Conservation (phyloP, 2,888 invertebrate species). For the Drosophila limbata region DNA sequence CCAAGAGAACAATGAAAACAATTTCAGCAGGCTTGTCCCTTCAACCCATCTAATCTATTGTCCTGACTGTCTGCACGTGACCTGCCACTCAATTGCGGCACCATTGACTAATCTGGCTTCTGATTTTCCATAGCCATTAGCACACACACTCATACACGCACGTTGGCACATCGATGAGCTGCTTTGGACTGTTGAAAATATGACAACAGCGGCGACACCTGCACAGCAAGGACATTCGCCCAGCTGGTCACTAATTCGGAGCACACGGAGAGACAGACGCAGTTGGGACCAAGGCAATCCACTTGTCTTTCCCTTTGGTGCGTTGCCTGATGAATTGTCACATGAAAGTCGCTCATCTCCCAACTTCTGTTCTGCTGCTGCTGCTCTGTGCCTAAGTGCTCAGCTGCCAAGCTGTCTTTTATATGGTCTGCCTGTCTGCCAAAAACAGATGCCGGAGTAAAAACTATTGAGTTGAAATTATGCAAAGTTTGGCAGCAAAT, state of each 20-base stretch:
- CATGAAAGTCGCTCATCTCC: slow-evolving; percentile 67
- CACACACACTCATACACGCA: slow-evolving; percentile 23
- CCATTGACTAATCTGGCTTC: slow-evolving; percentile 71
- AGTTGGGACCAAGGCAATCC: slow-evolving; percentile 22
- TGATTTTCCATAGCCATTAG: slow-evolving; percentile 68
- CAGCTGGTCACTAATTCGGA: slow-evolving; percentile 61
- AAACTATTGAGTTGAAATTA: slow-evolving; percentile 69
- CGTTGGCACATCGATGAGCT: slow-evolving; percentile 14
- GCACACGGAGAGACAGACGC: slow-evolving; percentile 25
- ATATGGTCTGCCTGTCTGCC: slow-evolving; percentile 17
- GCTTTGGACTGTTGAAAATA: slow-evolving; percentile 49
- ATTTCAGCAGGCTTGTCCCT: slow-evolving; percentile 31
- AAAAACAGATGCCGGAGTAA: slow-evolving; percentile 40
- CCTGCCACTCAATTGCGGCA: slow-evolving; percentile 64
- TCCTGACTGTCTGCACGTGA: slow-evolving; percentile 9
- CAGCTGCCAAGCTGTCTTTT: slow-evolving; percentile 49
- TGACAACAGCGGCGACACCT: slow-evolving; percentile 62
- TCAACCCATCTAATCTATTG: slow-evolving; percentile 15
- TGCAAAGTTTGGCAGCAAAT: slow-evolving; percentile 66
- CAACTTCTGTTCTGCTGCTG: slow-evolving; percentile 18
- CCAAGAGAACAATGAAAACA: slow-evolving; percentile 37
- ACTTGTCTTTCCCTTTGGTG: slow-evolving; percentile 60
- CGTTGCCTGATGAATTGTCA: slow-evolving; percentile 75
- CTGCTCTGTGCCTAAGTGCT: slow-evolving; percentile 46
- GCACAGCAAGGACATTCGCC: slow-evolving; percentile 33